Evolutionary conservation across 2,113 vertebrate genomes (phyloP).

Genomic region (Chionis minor): DNA sequence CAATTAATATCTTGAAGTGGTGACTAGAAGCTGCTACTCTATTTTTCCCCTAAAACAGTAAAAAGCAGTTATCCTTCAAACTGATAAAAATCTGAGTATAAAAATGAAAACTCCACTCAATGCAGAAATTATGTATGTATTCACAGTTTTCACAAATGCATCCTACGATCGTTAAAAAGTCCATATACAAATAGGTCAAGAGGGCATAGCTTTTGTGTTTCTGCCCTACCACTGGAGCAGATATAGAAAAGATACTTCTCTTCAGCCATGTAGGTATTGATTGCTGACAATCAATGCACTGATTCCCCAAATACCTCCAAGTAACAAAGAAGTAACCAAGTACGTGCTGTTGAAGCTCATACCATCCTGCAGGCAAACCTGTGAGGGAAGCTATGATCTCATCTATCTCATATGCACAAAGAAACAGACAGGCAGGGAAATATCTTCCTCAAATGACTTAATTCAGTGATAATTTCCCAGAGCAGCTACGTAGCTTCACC

Average conservation of each 20-base stretch:
- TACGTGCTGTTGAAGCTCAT: background rate
- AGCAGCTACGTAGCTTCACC: background rate
- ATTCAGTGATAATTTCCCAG: slow-evolving; percentile 9
- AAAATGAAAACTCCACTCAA: background rate
- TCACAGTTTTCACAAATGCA: background rate
- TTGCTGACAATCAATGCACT: background rate
- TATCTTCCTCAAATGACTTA: background rate
- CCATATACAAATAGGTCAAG: background rate
- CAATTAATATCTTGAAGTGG: slow-evolving; percentile 4
- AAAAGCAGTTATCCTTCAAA: background rate
- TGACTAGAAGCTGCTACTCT: slow-evolving; percentile 15
- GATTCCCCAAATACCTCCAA: background rate
- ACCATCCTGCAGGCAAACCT: background rate
- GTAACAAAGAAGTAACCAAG: background rate
- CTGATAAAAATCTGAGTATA: background rate
- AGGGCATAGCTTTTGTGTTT: background rate
- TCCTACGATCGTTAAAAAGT: background rate
- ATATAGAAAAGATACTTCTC: background rate
- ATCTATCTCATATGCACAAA: background rate
- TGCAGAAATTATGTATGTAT: background rate
- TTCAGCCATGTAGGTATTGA: background rate
- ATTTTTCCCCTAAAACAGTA: background rate
- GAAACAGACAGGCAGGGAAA: background rate
- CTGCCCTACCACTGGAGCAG: background rate
- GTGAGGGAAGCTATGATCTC: background rate